Evolutionary conservation across 2,888 invertebrate genomes (phyloP).

Genomic region (Epiblema foenella): DNA sequence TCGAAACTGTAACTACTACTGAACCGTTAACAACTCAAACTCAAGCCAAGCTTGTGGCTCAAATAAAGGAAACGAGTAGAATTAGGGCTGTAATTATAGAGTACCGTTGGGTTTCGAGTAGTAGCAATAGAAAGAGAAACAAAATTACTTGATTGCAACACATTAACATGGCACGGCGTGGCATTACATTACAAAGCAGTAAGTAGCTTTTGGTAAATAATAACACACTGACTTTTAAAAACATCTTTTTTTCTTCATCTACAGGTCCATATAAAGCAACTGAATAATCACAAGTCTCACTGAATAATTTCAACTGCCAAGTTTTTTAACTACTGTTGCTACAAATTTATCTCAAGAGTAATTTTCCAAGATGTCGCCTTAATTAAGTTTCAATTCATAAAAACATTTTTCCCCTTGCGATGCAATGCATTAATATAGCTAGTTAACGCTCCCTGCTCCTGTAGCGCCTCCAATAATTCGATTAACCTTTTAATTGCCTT

Average conservation of each 20-base stretch:
- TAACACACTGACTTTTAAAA: background rate
- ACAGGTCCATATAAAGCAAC: background rate
- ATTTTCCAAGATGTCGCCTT: background rate
- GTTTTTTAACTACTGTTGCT: background rate
- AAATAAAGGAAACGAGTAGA: constrained; percentile 41
- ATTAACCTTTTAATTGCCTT: constrained; percentile 76
- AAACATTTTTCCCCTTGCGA: background rate
- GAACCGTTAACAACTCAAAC: constrained; percentile 47
- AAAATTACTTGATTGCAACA: constrained; percentile 49
- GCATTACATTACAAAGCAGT: constrained; percentile 53
- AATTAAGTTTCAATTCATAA: background rate
- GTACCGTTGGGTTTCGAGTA: constrained; percentile 44
- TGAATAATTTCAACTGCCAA: background rate
- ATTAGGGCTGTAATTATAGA: constrained; percentile 48
- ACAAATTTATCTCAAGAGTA: background rate
- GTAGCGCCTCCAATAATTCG: constrained; percentile 63
- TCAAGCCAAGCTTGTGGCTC: constrained; percentile 39
- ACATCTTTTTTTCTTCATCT: background rate
- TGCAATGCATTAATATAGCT: constrained; percentile 26
- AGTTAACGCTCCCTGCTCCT: constrained; percentile 20
- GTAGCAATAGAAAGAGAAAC: constrained; percentile 46
- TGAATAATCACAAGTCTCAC: background rate
- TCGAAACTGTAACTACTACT: constrained; percentile 48
- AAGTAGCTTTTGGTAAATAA: background rate
- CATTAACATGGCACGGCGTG: constrained; percentile 53